These are phyloP conservation scores for Phragmatobia fuliginosa DNA, from an alignment of 2,888 invertebrate species.

Conservation along the genomic window DNA sequence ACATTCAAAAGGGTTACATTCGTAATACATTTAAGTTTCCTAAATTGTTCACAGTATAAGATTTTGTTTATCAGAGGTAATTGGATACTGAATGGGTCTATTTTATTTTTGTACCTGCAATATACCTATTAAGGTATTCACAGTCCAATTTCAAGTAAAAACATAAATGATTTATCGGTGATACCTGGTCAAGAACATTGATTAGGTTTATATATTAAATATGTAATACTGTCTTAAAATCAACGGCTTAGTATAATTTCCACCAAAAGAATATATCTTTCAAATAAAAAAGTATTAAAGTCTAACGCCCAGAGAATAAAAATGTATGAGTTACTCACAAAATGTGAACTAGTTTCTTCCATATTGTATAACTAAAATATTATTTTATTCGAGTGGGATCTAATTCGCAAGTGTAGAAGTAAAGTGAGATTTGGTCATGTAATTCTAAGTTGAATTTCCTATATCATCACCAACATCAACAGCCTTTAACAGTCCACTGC, in stretches of 20 bases:
- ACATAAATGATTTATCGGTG: background rate
- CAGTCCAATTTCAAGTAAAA: background rate
- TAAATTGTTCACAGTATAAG: constrained; percentile 35
- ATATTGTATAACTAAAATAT: background rate
- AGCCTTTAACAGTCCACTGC: too few relatives aligned
- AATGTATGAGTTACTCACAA: background rate
- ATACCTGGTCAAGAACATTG: background rate
- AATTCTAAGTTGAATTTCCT: too few relatives aligned
- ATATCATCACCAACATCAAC: too few relatives aligned
- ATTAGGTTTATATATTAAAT: background rate
- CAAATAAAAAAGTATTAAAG: background rate
- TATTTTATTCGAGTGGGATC: background rate
- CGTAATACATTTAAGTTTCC: constrained; percentile 33
- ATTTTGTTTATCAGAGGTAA: constrained; percentile 39
- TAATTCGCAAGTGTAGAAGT: background rate
- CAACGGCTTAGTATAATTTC: background rate
- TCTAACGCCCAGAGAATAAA: background rate
- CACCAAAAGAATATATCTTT: background rate
- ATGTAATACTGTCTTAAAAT: background rate
- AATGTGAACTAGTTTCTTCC: background rate
- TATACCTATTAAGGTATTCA: constrained; percentile 16
- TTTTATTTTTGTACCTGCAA: constrained; percentile 39
- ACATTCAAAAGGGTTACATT: constrained; percentile 1
- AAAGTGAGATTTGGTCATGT: background rate
- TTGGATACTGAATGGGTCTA: constrained; percentile 24